Evolutionary conservation across 2,797 vertebrate species (phyloP).

Genomic region (Danio aesculapii): DNA sequence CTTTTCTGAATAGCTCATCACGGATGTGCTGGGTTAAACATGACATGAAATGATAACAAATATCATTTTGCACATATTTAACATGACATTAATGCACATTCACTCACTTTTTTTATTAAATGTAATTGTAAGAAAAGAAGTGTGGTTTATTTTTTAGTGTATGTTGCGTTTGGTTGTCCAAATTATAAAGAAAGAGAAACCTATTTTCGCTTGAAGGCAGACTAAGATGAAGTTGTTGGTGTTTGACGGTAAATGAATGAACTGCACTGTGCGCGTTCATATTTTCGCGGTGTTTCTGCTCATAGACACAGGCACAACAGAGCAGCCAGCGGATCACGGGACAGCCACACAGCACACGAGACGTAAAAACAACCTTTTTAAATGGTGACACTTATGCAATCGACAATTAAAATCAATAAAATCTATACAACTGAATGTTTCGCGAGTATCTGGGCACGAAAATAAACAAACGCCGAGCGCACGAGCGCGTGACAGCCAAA

Average conservation of each 20-base stretch:
- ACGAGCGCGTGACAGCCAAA: slow-evolving; percentile 46
- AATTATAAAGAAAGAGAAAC: background rate
- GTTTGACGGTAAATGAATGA: slow-evolving; percentile 24
- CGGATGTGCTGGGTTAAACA: slow-evolving; percentile 73
- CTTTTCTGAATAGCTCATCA: slow-evolving; percentile 97
- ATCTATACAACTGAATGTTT: background rate
- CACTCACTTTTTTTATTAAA: background rate
- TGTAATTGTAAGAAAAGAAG: background rate
- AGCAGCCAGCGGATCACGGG: slow-evolving; percentile 15
- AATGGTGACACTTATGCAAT: background rate
- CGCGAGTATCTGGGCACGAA: background rate
- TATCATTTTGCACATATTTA: background rate
- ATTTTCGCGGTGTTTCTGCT: slow-evolving; percentile 60
- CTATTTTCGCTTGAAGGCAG: background rate
- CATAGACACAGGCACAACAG: slow-evolving; percentile 9
- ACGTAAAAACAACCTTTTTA: background rate
- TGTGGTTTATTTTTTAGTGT: background rate
- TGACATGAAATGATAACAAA: slow-evolving; percentile 7
- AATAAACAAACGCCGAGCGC: slow-evolving; percentile 32
- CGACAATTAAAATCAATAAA: background rate
- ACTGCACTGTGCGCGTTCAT: slow-evolving; percentile 32
- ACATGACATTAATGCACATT: background rate
- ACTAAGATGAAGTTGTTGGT: background rate
- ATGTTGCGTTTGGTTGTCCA: background rate
- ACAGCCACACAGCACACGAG: background rate